Base-by-base conservation (phyloP, 2,113 vertebrate species). In the Pipa parva region DNA sequence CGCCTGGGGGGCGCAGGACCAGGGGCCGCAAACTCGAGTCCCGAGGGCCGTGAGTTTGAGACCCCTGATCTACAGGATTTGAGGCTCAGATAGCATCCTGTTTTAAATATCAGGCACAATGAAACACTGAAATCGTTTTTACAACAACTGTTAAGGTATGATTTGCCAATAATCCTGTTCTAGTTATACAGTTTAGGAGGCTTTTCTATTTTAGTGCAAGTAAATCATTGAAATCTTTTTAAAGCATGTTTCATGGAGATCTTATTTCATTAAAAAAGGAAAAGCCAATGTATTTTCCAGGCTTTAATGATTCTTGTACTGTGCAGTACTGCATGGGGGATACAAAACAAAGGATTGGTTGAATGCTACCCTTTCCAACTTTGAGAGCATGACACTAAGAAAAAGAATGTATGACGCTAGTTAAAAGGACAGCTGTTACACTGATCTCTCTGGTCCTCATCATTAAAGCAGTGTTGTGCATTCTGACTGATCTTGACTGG, bases 341-440 rank as follows among this genome's bases (percentile, higher is more conserved):
- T 13, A 39, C 15, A 39, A 45, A 50, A 68, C 56, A 68, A 69
- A 69, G 46, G 31, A 26, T 60, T 48, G 51, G 29, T 24, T 42
- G 17, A 52, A 60, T 60, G 57, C 46, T 60, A 29, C 48, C 57
- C 48, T 45, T 29, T 69, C 63, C 65, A 69, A 69, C 65, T 60
- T 60, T 69, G 60, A 31, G 46, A 52, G 29, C 49, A 69, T 69
- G 65, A 69, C 57, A 49, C 60, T 17, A 31, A 24, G 24, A 51
- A 50, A 60, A 69, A 45, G 57, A 69, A 69, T 69, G 46, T 18
- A 28, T 69, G 65, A 69, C 48, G 57, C 31, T 52, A 54, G 65
- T 52, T 59, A 60, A 46, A 59, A 50, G 21, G 31, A 29, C 65
- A 69, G 65, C 65, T 69, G 65, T 60, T 27, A 51, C 20, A 22